phyloP scores from a whole-genome alignment of 1,140 invertebrate species.

The Ctenoplectra terminalis region DNA sequence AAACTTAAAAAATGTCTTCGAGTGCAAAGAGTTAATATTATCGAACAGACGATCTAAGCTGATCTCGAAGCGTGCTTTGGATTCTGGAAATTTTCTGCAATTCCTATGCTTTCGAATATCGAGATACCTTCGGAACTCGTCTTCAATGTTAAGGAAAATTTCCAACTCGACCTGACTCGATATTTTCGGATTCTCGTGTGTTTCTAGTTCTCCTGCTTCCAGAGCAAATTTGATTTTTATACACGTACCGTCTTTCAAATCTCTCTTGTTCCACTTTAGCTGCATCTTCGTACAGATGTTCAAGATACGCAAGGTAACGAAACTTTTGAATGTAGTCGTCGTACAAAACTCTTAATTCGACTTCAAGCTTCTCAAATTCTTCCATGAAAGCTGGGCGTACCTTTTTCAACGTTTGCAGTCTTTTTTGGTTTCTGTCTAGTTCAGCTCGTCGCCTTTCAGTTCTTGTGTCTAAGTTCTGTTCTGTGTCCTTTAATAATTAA shows the following conservation, averaged over 20 bases:
- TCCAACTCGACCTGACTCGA: too few relatives aligned
- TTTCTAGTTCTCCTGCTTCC: too few relatives aligned
- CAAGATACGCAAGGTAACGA: constrained; percentile 92
- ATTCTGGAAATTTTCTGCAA: too few relatives aligned
- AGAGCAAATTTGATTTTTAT: neutral
- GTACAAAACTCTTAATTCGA: constrained; percentile 93
- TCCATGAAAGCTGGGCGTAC: constrained; percentile 99
- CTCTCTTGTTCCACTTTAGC: constrained; percentile 88
- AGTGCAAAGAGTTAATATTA: too few relatives aligned
- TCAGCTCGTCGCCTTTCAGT: constrained; percentile 95
- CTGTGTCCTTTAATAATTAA: constrained; percentile 80
- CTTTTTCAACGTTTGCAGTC: constrained; percentile 96
- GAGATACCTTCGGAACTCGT: too few relatives aligned
- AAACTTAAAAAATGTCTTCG: too few relatives aligned
- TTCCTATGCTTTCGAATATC: too few relatives aligned
- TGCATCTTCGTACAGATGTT: constrained; percentile 89
- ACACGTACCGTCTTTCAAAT: constrained; percentile 82
- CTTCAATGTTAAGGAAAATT: too few relatives aligned
- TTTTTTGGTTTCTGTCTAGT: constrained; percentile 95
- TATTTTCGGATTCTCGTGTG: too few relatives aligned
- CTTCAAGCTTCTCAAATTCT: constrained; percentile 96
- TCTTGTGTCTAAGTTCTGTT: constrained; percentile 92
- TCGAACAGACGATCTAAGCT: too few relatives aligned
- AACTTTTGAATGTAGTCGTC: constrained; percentile 94
- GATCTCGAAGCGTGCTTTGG: too few relatives aligned